phyloP scores from a whole-genome alignment of 2,113 vertebrate genomes.

The Dasypus novemcinctus region DNA sequence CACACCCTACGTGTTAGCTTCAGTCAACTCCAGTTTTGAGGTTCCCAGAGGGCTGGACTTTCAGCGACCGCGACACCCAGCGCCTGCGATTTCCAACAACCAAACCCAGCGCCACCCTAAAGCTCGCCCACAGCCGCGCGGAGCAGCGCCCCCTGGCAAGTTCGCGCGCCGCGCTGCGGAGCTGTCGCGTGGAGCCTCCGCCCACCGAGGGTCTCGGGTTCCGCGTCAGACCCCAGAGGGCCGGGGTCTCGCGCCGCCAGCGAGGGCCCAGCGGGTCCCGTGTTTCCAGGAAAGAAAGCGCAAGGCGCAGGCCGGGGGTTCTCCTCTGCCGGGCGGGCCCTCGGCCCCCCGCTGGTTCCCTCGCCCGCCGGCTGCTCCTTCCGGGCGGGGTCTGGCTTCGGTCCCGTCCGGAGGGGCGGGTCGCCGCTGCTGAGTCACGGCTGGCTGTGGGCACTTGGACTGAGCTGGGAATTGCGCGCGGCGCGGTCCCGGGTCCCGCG shows the following conservation, averaged over 20 bases:
- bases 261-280: neutral
- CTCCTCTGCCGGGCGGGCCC: neutral
- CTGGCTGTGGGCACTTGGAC: neutral
- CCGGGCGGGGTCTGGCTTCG: neutral
- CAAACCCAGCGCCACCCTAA: neutral
- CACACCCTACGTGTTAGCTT: neutral
- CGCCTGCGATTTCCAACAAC: neutral
- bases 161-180: fast-evolving
- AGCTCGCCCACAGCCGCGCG: fast-evolving
- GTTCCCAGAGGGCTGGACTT: neutral
- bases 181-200: neutral
- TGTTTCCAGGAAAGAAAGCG: neutral
- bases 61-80: no score
- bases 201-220: no score
- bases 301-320: neutral
- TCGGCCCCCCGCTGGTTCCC: neutral
- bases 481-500: neutral
- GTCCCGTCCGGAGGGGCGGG: no score
- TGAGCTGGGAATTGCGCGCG: neutral
- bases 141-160: neutral
- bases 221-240: fast-evolving
- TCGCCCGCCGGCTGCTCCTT: neutral
- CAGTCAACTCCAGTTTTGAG: neutral
- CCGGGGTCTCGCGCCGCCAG: neutral
- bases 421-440: neutral